Conservation (phyloP, 2,888 invertebrate species). For the Nysson spinosus region DNA sequence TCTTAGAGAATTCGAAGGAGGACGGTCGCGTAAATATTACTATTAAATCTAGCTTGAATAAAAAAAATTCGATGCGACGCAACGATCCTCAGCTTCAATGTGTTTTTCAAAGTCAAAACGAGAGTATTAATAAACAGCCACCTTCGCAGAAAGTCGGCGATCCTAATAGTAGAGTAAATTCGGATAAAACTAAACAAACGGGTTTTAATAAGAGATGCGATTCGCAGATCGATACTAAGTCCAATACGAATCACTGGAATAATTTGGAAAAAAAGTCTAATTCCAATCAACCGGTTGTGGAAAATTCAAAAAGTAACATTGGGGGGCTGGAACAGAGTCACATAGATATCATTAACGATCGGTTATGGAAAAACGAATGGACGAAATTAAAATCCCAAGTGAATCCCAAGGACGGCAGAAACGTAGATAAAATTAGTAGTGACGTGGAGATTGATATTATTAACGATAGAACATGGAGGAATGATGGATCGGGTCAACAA, state of each 20-base stretch:
- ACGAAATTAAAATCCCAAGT: constrained; percentile 55
- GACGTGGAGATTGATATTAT: constrained; percentile 71
- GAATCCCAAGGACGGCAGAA: constrained; percentile 25
- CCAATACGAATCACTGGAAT: constrained; percentile 35
- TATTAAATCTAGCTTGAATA: constrained; percentile 35
- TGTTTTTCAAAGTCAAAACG: constrained; percentile 37
- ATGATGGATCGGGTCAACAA: constrained; percentile 49
- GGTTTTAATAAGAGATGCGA: constrained; percentile 49
- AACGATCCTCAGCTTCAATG: constrained; percentile 30
- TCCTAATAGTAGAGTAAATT: constrained; percentile 29
- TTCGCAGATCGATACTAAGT: constrained; percentile 31
- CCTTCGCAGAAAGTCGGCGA: constrained; percentile 33
- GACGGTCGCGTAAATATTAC: constrained; percentile 21
- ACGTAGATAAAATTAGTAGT: constrained; percentile 40
- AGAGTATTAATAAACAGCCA: constrained; percentile 21
- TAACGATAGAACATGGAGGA: constrained; percentile 72
- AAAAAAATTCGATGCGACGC: constrained; percentile 44
- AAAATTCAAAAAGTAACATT: constrained; percentile 23
- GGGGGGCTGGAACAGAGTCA: constrained; percentile 48
- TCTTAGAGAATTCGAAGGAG: constrained; percentile 35
- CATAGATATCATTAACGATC: constrained; percentile 73
- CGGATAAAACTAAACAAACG: constrained; percentile 43
- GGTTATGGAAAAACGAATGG: constrained; percentile 74
- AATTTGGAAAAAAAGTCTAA: constrained; percentile 45
- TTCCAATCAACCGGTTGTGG: constrained; percentile 16